Evolutionary conservation across 2,113 vertebrate species (phyloP), one percentile per base, ranked within the genome.

Genomic region (Phoxinus phoxinus): DNA sequence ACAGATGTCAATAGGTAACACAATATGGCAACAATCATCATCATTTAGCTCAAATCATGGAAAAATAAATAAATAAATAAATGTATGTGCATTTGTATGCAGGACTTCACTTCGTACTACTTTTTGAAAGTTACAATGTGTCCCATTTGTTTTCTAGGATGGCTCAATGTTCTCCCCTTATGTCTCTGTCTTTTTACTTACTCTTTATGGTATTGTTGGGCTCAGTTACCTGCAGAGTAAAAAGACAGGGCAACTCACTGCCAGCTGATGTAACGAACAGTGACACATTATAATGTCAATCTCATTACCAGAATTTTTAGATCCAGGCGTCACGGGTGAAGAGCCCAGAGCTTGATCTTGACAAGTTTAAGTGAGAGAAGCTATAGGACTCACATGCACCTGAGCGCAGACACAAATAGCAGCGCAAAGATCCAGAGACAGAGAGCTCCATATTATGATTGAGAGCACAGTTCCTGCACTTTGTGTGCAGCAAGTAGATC

Each of bases 261-360:
- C 80, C 27, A 44, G 46, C 69, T 76, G 46, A 71, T 86, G 61
- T 75, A 72, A 86, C 81, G 74, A 67, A 84, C 61, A 81, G 59
- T 37, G 76, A 63, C 58, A 37, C 61, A 58, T 44, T 71, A 25
- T 58, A n/a, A 69, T 86, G 74, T 73, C 56, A 73, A 44, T 88
- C 63, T 73, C 80, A 85, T 86, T 81, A 73, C 81, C 59, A 81
- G 59, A 56, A 78, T 7, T 72, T 88, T 84, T 75, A 41, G 75
- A 84, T 56, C 2, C 11, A 84, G 77, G n/a, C 10, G 8, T 53
- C 53, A 72, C 44, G 51, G 77, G 71, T 81, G 48, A 81, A 80
- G 37, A 53, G 69, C 85, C 82, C 80, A 76, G 75, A 71, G 73
- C n/a, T 21, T 23, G 25, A 69, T 23, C 41, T 32, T 78, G 81